Conservation (phyloP, 2,888 invertebrate species). For the Elegia similella region DNA sequence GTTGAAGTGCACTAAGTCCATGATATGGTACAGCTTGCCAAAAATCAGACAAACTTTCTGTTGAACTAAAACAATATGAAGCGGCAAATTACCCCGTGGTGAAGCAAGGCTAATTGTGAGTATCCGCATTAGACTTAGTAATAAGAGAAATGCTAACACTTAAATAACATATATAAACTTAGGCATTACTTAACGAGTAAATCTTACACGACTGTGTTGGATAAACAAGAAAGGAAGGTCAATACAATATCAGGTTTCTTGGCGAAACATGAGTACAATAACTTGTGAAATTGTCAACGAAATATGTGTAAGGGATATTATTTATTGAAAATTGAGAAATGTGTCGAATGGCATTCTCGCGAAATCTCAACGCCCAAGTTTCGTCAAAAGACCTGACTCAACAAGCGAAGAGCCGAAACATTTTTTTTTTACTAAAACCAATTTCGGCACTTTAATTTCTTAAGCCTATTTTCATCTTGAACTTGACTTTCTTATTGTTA, state of each 20-base stretch:
- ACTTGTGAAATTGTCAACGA: background rate
- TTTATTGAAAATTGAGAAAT: too few relatives aligned
- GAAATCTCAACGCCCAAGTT: background rate
- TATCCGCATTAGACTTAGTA: conserved; percentile 68
- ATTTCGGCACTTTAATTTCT: conserved; percentile 12
- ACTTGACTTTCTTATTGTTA: conserved; percentile 4
- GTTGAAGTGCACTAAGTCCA: too few relatives aligned
- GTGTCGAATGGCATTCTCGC: background rate
- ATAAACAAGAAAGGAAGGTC: background rate
- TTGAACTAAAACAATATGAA: too few relatives aligned
- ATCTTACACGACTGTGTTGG: conserved; percentile 49
- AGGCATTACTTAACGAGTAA: conserved; percentile 75
- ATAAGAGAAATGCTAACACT: conserved; percentile 73
- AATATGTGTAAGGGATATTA: background rate
- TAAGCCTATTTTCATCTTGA: conserved; percentile 7
- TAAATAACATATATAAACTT: conserved; percentile 74
- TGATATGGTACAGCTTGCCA: too few relatives aligned
- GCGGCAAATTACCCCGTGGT: too few relatives aligned
- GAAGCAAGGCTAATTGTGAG: conserved; percentile 22
- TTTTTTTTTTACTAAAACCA: background rate
- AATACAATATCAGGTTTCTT: background rate
- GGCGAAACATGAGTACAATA: background rate
- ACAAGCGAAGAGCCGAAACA: background rate
- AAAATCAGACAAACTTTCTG: too few relatives aligned
- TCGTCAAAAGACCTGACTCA: conserved; percentile 1